These are phyloP conservation scores for Rutilus rutilus DNA, from an alignment of 2,113 vertebrate genomes.

Conservation along the genomic window DNA sequence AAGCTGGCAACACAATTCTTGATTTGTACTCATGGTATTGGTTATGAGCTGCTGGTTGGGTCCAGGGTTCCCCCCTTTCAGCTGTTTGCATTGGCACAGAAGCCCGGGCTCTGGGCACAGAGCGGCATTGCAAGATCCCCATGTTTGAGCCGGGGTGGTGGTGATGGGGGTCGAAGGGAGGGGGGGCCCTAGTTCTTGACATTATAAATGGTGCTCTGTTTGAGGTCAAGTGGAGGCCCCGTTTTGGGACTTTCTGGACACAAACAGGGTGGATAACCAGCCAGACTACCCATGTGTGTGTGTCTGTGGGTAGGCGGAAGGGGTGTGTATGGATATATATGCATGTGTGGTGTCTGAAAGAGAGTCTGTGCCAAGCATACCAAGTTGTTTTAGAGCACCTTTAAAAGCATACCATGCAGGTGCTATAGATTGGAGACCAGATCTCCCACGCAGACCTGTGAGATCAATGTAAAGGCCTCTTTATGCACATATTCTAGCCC, in stretches of 20 bases:
- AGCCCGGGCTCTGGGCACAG: conserved; percentile 58
- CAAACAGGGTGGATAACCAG: conserved; percentile 61
- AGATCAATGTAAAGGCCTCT: conserved; percentile 20
- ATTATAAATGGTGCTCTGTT: conserved; percentile 77
- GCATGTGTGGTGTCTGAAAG: conserved; percentile 51
- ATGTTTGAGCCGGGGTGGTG: conserved; percentile 69
- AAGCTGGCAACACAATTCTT: conserved; percentile 25
- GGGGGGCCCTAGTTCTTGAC: conserved; percentile 60
- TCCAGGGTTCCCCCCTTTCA: conserved; percentile 69
- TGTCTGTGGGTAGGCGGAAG: conserved; percentile 32
- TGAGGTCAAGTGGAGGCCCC: conserved; percentile 69
- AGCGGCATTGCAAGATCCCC: conserved; percentile 64
- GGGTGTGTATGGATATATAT: conserved; percentile 22
- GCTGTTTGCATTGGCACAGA: conserved; percentile 72
- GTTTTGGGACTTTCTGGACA: conserved; percentile 66
- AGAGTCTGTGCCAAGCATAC: conserved; percentile 58
- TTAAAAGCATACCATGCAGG: conserved; percentile 48
- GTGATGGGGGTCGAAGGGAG: conserved; percentile 62
- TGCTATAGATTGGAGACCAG: conserved; percentile 43
- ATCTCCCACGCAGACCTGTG: conserved; percentile 10
- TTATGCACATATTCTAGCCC: not conserved
- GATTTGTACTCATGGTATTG: conserved; percentile 33
- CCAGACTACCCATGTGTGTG: conserved; percentile 60
- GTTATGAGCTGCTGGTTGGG: conserved; percentile 66
- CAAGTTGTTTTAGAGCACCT: conserved; percentile 37